Base-by-base conservation (phyloP, 1,140 invertebrate species). In the Diorhabda carinulata region DNA sequence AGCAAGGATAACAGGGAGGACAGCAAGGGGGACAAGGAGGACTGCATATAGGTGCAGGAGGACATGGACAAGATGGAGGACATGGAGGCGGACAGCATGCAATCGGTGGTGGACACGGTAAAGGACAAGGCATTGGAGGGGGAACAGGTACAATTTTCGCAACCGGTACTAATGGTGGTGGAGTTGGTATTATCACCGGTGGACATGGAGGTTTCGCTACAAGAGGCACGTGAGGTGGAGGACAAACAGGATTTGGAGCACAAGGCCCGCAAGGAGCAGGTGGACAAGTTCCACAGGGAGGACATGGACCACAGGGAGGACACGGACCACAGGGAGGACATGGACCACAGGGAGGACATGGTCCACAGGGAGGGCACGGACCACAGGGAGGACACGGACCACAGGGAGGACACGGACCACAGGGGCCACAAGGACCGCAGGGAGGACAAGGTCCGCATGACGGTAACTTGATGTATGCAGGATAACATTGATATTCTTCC, bases 401-500 rank as follows among this genome's bases (percentile, higher is more conserved):
- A 60, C 72, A 73, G 4, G 69, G 58, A 45, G 73, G 70, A 71
- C 71, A 73, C 6, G 61, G 58, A 45, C 61, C 64, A 64, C 40
- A 67, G 64, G 8, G 45, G 40, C 61, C 8, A 66, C 47, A 43
- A 47, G 60, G 40, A 3, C 64, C 52, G 25, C 25, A 25, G 25
- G 70, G 72, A 47, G 67, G 66, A 57, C 74, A 73, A 2, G 77
- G 77, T 8, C 70, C 43, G 47, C 72, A 77, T 9, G 74, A 65
- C 5, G 76, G 77, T 40, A 79, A 59, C 8, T 71, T 74, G 5
- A 79, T 72, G 44, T 76, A 79, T n/a, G 78, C 78, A 8, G 76
- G 75, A 72, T 78, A 78, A 63, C 77, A 77, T 57, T 79, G 76
- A 61, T 78, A 78, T 63, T 78, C 58, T 63, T 79, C 78, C 64